Evolutionary conservation across 2,888 invertebrate species (phyloP), one percentile per base, ranked within the genome.

Genomic region (Eilema sororculum): DNA sequence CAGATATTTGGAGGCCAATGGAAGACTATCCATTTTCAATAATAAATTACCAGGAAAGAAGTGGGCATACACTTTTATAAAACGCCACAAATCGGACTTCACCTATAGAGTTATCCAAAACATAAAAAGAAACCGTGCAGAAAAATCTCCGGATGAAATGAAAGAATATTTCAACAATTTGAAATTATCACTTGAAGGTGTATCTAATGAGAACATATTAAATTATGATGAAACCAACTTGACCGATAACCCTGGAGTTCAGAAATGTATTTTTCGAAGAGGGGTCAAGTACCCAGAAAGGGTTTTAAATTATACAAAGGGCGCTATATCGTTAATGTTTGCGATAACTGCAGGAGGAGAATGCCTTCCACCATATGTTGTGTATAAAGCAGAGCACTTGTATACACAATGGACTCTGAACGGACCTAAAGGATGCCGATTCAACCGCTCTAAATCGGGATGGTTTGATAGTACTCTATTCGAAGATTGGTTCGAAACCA

Each of bases 1-100:
- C 33, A 65, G 64, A 65, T 65, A 65, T 25, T 65, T 65, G n/a
- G 64, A 65, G 30, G 64, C 22, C 28, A 65, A 65, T 56, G 16
- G 24, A 52, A 65, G 30, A 24, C 8, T 24, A 28, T 13, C 24
- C 20, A 24, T 65, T 65, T 65, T 65, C 56, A 13, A 25, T n/a
- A 66, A 20, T 41, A 41, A 41, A 16, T 41, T 41, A 16, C 41
- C 41, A 9, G 41, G 41, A 41, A 41, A 9, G 10, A 46, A 46
- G 46, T 46, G 46, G 46, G 46, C 46, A 46, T 3, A 6, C 3
- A 20, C 20, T 46, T 46, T 46, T 46, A 46, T 46, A 46, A 46
- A 46, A 3, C 46, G 46, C 1, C 46, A 46, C 3, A 46, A 46
- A 46, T 46, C 46, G 3, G 46, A 46, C 46, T 46, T 46, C 1